Conservation (phyloP, 2,113 vertebrate genomes). For the Dasyprocta punctata region DNA sequence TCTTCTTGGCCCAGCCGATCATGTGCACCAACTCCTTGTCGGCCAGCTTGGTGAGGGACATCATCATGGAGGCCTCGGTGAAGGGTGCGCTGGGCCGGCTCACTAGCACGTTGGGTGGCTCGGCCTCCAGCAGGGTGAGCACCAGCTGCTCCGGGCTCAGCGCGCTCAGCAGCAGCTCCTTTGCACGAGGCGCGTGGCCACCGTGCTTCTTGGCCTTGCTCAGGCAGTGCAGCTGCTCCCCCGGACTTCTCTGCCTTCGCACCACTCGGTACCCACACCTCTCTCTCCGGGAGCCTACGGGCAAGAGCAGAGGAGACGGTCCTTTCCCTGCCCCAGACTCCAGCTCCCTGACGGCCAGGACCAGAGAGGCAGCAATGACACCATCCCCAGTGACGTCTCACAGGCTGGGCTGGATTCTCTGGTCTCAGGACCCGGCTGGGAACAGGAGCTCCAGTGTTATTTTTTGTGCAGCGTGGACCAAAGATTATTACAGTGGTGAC, state of each 20-base stretch:
- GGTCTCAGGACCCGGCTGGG: not conserved
- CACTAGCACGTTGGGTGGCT: constrained; percentile 94
- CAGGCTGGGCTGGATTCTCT: not conserved
- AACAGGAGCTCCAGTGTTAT: not conserved
- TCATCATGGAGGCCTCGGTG: constrained; percentile 97
- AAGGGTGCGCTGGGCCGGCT: constrained; percentile 94
- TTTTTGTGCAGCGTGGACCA: not conserved
- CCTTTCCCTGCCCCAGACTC: not conserved
- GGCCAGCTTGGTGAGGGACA: constrained; percentile 96
- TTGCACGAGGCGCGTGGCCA: constrained; percentile 23
- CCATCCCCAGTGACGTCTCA: not conserved
- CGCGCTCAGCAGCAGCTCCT: constrained; percentile 79
- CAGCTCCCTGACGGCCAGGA: not conserved
- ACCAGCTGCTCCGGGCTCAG: constrained; percentile 95
- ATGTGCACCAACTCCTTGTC: constrained; percentile 98
- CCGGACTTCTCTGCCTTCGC: constrained; percentile 87
- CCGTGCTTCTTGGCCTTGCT: constrained; percentile 76
- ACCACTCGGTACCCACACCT: constrained; percentile 92
- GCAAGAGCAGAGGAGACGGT: not conserved
- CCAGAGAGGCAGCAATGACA: not conserved
- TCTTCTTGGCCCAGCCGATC: constrained; percentile 99
- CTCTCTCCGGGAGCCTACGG: constrained; percentile 92
- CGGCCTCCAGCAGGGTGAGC: constrained; percentile 93
- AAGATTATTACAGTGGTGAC: not conserved
- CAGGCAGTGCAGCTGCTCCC: constrained; percentile 81